Evolutionary conservation across 2,113 vertebrate species (phyloP).

Genomic region (Ameiurus melas): DNA sequence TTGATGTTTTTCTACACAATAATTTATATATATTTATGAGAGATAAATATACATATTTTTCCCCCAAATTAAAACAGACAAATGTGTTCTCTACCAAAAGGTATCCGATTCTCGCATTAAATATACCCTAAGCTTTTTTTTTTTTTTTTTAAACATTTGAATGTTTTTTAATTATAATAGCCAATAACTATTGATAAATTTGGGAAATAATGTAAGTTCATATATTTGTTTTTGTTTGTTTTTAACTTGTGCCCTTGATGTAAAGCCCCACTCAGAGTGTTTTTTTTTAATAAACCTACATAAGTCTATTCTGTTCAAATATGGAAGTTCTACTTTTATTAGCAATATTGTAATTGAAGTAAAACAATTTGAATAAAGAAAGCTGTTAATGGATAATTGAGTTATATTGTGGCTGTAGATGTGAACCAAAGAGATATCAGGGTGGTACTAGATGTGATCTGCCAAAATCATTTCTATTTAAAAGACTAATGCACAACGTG

Average conservation of each 20-base stretch:
- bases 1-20: not conserved
- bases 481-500: too few species aligned
- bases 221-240: not conserved
- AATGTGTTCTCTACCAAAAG: not conserved
- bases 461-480: too few species aligned
- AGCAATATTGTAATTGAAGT: not conserved
- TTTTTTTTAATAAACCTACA: too few species aligned
- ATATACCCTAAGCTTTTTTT: not conserved
- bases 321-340: not conserved
- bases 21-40: too few species aligned
- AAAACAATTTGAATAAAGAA: constrained; percentile 8
- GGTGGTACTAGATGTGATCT: too few species aligned
- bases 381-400: not conserved
- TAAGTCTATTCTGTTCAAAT: not conserved
- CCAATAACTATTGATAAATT: not conserved
- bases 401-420: not conserved
- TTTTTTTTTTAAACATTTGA: not conserved
- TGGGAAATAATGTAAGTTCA: not conserved
- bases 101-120: not conserved
- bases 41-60: too few species aligned
- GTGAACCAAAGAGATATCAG: too few species aligned
- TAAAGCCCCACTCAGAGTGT: not conserved
- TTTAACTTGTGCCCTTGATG: not conserved
- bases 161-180: not conserved
- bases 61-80: not conserved